Base-by-base conservation (phyloP, 2,797 vertebrate genomes). In the Bradypodion pumilum region DNA sequence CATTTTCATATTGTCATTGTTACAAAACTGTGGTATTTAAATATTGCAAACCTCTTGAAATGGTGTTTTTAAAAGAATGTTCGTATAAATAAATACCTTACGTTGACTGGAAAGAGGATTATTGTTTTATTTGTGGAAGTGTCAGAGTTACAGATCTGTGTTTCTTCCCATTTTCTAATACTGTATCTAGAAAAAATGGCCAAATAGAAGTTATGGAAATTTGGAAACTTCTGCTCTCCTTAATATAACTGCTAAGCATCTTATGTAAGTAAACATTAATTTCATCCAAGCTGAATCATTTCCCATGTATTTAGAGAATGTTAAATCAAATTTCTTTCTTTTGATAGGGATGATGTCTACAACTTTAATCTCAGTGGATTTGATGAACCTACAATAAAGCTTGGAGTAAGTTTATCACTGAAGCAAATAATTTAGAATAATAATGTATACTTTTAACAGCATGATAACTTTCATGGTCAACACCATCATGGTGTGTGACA, bases 321-420 rank as follows among this genome's bases (percentile, higher is more conserved):
- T 12, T 44, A 37, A 25, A 80, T 72, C 89, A 85, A 1, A 78
- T 62, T 68, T 88, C 68, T 87, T 65, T 80, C 85, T 86, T 84
- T 94, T 86, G 78, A 87, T 93, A 98, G 97, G 91, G 91, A 96
- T 84, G 97, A 98, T 89, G 59, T 98, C 89, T 99, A 97, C 95
- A 94, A 94, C 89, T 99, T 99, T 84, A 94, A 85, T n/a, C 63
- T 93, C 89, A 95, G 87, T 70, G 94, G 92, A 59, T 84, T 85
- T 81, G 75, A 92, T 86, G 96, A 97, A 75, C 92, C 95, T 89
- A 91, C 96, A 83, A 92, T 96, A 92, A 96, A 92, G 72, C 91
- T 95, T 91, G 92, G 90, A 92, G 98, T 98, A 97, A 95, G 94
- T 89, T 83, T 86, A 75, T 40, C 29, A 76, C 80, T 76, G n/a